These are phyloP conservation scores for Passer domesticus DNA, from an alignment of 2,113 vertebrate species.

Conservation along the genomic window DNA sequence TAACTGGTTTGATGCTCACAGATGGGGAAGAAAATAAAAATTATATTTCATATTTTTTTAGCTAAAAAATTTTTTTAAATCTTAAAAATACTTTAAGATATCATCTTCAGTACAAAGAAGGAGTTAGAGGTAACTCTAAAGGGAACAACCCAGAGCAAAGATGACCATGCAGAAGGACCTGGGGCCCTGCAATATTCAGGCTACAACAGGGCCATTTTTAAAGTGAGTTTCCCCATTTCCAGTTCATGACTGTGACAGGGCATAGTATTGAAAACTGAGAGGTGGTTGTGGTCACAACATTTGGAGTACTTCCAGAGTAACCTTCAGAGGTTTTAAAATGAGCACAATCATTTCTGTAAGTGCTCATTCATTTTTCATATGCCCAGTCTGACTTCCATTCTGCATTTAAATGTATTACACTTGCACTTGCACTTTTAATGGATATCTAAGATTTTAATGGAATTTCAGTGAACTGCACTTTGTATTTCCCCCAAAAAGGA, in stretches of 20 bases:
- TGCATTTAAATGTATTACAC: not conserved
- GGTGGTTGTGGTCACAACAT: not conserved
- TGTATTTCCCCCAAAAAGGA: not conserved
- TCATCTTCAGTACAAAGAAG: not conserved
- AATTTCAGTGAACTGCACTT: constrained; percentile 26
- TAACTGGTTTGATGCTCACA: not conserved
- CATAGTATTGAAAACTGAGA: not conserved
- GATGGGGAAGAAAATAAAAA: not conserved
- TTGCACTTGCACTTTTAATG: constrained; percentile 19
- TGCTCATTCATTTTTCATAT: constrained; percentile 35
- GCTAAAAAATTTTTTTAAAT: not conserved
- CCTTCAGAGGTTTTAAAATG: not conserved
- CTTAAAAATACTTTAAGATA: not conserved
- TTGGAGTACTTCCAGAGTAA: not conserved
- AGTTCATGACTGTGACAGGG: not conserved
- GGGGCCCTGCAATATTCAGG: not conserved
- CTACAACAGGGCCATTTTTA: not conserved
- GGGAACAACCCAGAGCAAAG: not conserved
- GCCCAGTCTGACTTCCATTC: not conserved
- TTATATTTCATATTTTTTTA: not conserved
- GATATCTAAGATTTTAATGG: constrained; percentile 22
- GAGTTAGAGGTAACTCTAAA: not conserved
- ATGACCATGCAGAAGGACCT: not conserved
- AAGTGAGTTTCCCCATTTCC: not conserved
- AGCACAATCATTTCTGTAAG: constrained; percentile 1